Percentiles rank a stretch among this genome's conserved stretches.
Evolutionary conservation across 2,113 vertebrate genomes (phyloP).

Genomic region (Corythaeola cristata): DNA sequence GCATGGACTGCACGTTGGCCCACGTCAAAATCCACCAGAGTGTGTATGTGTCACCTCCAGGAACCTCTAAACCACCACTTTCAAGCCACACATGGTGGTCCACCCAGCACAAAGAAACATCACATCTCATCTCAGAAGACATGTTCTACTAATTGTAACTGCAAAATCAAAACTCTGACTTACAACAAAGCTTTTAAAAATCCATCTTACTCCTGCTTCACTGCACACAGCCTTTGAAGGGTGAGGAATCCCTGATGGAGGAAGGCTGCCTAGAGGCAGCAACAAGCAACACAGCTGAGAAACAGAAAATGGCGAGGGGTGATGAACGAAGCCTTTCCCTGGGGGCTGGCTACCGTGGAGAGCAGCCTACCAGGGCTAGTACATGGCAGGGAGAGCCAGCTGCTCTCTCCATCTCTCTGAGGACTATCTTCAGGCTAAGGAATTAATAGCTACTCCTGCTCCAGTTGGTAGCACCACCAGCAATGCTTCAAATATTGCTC

Average conservation of each 20-base stretch:
- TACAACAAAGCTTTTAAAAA: background rate
- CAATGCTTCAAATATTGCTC: background rate
- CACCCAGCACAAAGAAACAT: background rate
- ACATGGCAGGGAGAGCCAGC: background rate
- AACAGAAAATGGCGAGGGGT: background rate
- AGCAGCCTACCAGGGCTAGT: background rate
- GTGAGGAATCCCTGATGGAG: background rate
- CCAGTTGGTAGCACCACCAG: background rate
- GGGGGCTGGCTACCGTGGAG: background rate
- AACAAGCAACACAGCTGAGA: background rate
- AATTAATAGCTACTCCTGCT: background rate
- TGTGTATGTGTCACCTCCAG: background rate
- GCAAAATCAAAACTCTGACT: background rate
- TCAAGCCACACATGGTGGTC: background rate
- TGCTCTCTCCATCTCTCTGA: background rate
- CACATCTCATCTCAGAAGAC: background rate
- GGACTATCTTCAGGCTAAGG: background rate
- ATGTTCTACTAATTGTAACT: background rate
- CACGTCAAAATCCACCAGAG: background rate
- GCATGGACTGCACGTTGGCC: background rate
- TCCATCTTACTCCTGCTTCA: background rate
- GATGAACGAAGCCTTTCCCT: background rate
- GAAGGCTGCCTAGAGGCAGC: background rate
- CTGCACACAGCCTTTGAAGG: background rate
- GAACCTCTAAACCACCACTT: background rate